phyloP scores from a whole-genome alignment of 2,797 vertebrate species.

The Anas acuta region DNA sequence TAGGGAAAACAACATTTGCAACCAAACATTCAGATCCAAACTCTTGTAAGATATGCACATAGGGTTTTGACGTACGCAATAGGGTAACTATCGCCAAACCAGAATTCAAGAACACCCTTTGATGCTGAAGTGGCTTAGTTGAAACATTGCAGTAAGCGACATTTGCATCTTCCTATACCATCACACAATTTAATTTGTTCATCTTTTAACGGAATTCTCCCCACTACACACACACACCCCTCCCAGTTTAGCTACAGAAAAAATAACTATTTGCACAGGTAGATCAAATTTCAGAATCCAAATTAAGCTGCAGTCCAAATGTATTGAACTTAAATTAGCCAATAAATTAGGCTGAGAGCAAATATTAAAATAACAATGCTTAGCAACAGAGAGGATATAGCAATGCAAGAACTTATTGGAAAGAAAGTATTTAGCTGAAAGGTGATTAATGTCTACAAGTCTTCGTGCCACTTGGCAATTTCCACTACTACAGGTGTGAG shows the following conservation, averaged over 20 bases:
- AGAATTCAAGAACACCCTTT: background rate
- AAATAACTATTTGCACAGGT: slow-evolving; percentile 9
- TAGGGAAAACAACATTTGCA: background rate
- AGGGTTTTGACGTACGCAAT: background rate
- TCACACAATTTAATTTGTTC: background rate
- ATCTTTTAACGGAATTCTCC: background rate
- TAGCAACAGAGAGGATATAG: background rate
- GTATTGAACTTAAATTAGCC: slow-evolving; percentile 3
- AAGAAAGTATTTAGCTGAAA: background rate
- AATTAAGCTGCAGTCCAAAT: slow-evolving; percentile 4
- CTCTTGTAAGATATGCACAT: background rate
- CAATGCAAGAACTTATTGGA: background rate
- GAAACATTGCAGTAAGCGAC: background rate
- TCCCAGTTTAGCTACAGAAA: background rate
- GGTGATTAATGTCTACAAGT: background rate
- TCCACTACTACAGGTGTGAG: background rate
- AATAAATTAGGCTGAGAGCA: slow-evolving; percentile 4
- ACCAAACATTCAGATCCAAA: background rate
- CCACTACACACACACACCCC: background rate
- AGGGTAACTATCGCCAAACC: background rate
- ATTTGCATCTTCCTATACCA: background rate
- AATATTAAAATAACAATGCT: slow-evolving; percentile 24
- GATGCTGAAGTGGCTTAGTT: background rate
- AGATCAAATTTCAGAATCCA: background rate
- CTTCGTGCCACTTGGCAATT: background rate